Percentiles rank a stretch among this genome's conserved stretches.
Conservation (phyloP, 2,113 vertebrate species). For the Irena cyanogastra region DNA sequence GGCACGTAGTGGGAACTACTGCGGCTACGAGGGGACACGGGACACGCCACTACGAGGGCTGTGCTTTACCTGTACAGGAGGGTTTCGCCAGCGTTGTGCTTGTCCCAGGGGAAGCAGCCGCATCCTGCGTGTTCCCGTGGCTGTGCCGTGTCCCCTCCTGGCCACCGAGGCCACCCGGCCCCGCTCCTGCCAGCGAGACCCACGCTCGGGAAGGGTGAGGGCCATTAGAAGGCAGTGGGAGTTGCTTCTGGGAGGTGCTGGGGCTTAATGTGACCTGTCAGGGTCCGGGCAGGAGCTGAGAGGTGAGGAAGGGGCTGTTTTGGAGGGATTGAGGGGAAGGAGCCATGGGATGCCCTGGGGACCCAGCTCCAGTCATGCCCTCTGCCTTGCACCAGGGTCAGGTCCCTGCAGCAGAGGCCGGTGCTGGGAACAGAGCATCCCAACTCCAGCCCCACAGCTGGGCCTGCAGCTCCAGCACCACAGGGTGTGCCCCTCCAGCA, state of each 20-base stretch:
- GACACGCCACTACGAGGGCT: background rate
- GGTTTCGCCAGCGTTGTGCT: background rate
- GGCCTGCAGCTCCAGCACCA: background rate
- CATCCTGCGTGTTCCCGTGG: background rate
- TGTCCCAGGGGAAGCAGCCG: background rate
- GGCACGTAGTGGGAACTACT: background rate
- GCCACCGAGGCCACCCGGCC: background rate
- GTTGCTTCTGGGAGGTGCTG: background rate
- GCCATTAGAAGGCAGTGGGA: background rate
- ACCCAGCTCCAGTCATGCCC: fast-evolving
- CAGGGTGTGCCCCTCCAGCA: background rate
- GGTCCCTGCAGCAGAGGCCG: background rate
- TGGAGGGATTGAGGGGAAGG: background rate
- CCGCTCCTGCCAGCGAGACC: background rate
- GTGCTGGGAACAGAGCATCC: background rate
- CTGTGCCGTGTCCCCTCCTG: fast-evolving
- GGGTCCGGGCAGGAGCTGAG: background rate
- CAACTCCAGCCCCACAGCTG: background rate
- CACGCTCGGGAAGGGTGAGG: background rate
- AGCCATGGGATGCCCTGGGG: fast-evolving
- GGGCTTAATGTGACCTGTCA: fast-evolving
- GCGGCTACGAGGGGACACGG: background rate
- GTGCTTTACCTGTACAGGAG: conserved; percentile 43
- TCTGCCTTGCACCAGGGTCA: background rate
- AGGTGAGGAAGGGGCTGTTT: background rate